A percentile compares a stretch with the other conserved stretches of the same genome.
These are phyloP conservation scores for Drosophila parvula DNA, from an alignment of 1,140 invertebrate genomes.

Conservation along the genomic window DNA sequence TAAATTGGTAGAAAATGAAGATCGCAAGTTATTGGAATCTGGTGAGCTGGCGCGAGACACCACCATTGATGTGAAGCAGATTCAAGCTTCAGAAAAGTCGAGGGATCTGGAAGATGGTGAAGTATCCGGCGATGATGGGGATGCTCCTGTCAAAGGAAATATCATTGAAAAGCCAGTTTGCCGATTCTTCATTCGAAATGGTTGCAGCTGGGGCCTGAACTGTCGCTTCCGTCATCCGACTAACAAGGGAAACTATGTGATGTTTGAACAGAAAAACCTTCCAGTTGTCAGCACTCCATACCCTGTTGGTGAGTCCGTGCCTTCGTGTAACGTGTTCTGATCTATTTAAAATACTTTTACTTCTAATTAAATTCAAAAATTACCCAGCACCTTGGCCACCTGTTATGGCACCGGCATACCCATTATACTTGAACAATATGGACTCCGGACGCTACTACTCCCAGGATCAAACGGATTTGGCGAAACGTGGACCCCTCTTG, in stretches of 20 bases:
- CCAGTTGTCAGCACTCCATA: background rate
- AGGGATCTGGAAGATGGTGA: slow-evolving; percentile 55
- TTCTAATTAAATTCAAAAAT: background rate
- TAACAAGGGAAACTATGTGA: slow-evolving; percentile 47
- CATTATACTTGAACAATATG: slow-evolving; percentile 9
- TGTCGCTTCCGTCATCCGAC: slow-evolving; percentile 46
- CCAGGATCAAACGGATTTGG: background rate
- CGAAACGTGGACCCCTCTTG: slow-evolving; percentile 10
- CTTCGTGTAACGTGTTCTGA: too few relatives aligned
- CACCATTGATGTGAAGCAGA: background rate
- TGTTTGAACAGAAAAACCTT: slow-evolving; percentile 48
- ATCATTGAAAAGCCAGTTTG: slow-evolving; percentile 25
- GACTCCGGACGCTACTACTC: slow-evolving; percentile 48
- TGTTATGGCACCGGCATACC: background rate
- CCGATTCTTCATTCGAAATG: slow-evolving; percentile 25
- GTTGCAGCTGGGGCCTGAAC: slow-evolving; percentile 33
- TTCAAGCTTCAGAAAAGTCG: background rate
- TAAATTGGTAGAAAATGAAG: background rate
- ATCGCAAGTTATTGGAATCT: background rate
- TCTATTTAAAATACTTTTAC: too few relatives aligned
- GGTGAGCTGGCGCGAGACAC: background rate
- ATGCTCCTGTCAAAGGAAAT: background rate
- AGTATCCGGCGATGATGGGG: slow-evolving; percentile 8
- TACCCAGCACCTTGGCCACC: background rate
- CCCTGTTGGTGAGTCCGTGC: slow-evolving; percentile 2